Evolutionary conservation across 2,888 invertebrate species (phyloP), one percentile per base, ranked within the genome.

Genomic region (Taphrorychus bicolor): DNA sequence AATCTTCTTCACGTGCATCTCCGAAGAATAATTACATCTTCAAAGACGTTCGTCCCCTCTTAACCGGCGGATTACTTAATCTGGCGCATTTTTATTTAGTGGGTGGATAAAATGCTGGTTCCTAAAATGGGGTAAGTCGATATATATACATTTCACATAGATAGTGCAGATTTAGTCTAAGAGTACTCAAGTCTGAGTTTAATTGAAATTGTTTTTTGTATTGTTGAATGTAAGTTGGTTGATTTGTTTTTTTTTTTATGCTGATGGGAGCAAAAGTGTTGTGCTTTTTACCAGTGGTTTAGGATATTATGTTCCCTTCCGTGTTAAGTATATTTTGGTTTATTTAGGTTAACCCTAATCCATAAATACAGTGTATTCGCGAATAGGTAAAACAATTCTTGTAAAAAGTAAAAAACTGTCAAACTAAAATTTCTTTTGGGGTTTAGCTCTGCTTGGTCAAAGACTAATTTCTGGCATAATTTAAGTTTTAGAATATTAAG

Each of bases 51-150:
- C 19, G 40, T 52, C 59, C 59, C 64, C 49, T 18, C 54, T 49
- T 21, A 9, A 16, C 3, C 21, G 14, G 17, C 22, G 41, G 19
- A 61, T 66, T 66, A 66, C 66, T 58, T 66, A 61, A 66, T 66
- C 66, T 61, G 45, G 53, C 66, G 60, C 66, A 66, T 61, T 56
- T 68, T 68, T 52, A 54, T 59, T 57, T 59, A 64, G 68, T 68
- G 68, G 68, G 68, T 68, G 63, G 56, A 64, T 51, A 23, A 64
- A 53, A 56, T 57, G 21, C 19, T 17, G n/a, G 7, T 22, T 17
- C 21, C 45, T 11, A 58, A 67, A 48, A 64, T 60, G 65, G 69
- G 69, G 69, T 64, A 56, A 65, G 53, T 65, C 24, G 18, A 63
- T 60, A 69, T 69, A 68, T 64, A 68, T 64, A 68, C 54, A 68